A percentile compares a stretch with the other conserved stretches of the same genome.
phyloP scores from a whole-genome alignment of 2,888 invertebrate genomes.

The Conomelus anceps region DNA sequence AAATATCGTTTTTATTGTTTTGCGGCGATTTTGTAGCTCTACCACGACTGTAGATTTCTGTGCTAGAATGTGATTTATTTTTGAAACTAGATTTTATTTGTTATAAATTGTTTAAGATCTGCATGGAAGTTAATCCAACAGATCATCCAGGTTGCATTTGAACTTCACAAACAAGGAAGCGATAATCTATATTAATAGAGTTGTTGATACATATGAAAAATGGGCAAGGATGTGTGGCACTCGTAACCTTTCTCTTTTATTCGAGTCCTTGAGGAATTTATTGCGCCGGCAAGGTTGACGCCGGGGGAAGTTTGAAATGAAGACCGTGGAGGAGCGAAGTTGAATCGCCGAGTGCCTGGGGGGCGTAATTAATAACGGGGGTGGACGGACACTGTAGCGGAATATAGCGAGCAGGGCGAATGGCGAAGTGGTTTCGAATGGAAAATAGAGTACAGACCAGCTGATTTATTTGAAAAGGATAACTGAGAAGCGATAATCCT shows the following conservation, averaged over 20 bases:
- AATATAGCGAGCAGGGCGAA: neutral
- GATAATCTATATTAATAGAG: neutral
- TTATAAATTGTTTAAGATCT: no score
- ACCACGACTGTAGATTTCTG: no score
- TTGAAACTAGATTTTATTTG: no score
- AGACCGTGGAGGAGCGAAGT: neutral
- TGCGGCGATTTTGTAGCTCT: no score
- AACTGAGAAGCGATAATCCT: conserved; percentile 7
- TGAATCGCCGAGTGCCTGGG: neutral
- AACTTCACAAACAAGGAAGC: neutral
- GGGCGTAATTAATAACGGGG: neutral
- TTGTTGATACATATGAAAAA: neutral
- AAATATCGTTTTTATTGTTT: no score
- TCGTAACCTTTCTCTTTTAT: neutral
- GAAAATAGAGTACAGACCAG: neutral
- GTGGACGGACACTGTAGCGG: neutral
- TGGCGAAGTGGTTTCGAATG: neutral
- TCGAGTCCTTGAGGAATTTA: neutral
- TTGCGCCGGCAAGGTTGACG: neutral
- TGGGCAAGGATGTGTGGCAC: neutral
- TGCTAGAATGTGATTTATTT: no score
- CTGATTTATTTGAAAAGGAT: conserved; percentile 5
- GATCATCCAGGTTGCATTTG: neutral
- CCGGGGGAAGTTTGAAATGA: neutral
- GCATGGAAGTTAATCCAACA: no score